Evolutionary conservation across 2,797 vertebrate species (phyloP), one percentile per base, ranked within the genome.

Genomic region (Menidia menidia): DNA sequence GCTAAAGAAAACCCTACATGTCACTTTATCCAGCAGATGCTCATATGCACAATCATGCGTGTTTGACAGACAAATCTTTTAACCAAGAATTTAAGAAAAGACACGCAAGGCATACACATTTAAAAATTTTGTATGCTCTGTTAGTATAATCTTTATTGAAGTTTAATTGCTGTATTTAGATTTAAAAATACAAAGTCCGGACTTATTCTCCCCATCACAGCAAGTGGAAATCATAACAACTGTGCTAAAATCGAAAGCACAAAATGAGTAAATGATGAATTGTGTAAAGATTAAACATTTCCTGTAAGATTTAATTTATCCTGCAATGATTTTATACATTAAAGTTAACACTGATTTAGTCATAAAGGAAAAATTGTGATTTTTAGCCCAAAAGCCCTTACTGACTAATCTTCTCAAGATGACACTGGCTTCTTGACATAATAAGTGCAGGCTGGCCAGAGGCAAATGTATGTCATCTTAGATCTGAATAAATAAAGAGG

Each of bases 391-490:
- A 42, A 65, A 85, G 60, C 25, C 19, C 52, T 69, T 61, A 67
- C 56, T 68, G 35, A 39, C 35, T 61, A 63, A 55, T 51, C 59
- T 62, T 71, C 61, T 71, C 39, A 52, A 77, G 70, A 74, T 60
- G 73, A 66, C 70, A 67, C 45, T 60, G 51, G 77, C 78, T 72
- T 80, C 47, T 77, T 60, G n/a, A 69, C 30, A 64, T 0, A 2
- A 72, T 65, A 68, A 66, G 53, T 78, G 75, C 31, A 35, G 69
- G 79, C 65, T 77, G 67, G 80, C 88, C 80, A 75, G 5, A n/a
- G 85, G 85, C 77, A 1, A 58, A 68, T 64, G 72, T 3, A 39
- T 84, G 87, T 90, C 89, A 85, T 75, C 75, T 80, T 55, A 67
- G 42, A 86, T 90, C 82, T 71, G 64, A 59, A 52, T 71, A 78